phyloP scores from a whole-genome alignment of 1,140 invertebrate genomes.

The Neodiprion pinetum region DNA sequence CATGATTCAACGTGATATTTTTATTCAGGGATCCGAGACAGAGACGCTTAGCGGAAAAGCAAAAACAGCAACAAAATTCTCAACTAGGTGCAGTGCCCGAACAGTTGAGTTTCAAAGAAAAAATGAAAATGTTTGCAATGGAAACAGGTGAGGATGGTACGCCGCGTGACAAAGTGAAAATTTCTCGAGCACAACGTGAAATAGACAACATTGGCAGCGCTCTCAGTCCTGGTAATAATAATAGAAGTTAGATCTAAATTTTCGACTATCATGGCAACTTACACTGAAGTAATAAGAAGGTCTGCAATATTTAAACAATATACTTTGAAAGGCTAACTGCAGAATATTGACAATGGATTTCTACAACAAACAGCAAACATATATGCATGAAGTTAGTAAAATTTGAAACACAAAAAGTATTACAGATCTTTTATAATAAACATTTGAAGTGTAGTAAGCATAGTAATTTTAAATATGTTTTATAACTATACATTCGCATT shows the following conservation, averaged over 20 bases:
- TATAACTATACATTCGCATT: neutral
- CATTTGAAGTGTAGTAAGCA: neutral
- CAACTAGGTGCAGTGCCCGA: conserved; percentile 78
- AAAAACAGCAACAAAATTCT: conserved; percentile 73
- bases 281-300: neutral
- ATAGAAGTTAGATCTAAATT: conserved; percentile 25
- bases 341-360: neutral
- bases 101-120: conserved; percentile 92
- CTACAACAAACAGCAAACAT: neutral
- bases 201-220: conserved; percentile 76
- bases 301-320: neutral
- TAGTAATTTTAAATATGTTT: neutral
- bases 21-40: conserved; percentile 79
- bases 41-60: conserved; percentile 78
- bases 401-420: neutral
- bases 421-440: neutral
- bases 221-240: conserved; percentile 56
- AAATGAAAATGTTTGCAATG: conserved; percentile 97
- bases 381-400: neutral
- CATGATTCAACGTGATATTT: conserved; percentile 16
- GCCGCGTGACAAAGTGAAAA: conserved; percentile 91
- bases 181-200: conserved; percentile 89
- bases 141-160: conserved; percentile 88
- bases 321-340: too few species aligned
- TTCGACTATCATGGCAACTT: too few species aligned